Evolutionary conservation across 2,888 invertebrate genomes (phyloP), one percentile per base, ranked within the genome.

Genomic region (Tortrix viridana): DNA sequence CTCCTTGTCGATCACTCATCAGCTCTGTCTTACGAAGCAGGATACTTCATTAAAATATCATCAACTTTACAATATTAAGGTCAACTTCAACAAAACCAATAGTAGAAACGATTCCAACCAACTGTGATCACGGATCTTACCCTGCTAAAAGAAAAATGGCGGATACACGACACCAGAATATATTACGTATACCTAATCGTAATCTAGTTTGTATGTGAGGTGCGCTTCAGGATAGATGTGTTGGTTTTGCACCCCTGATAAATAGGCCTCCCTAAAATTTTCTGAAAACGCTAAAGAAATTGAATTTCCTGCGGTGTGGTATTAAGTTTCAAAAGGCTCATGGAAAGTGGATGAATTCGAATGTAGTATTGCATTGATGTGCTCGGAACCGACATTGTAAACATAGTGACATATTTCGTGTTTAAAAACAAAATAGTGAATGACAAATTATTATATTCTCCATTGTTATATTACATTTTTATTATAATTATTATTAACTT

Each of bases 101-200:
- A 41, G 7, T n/a, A 14, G 14, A 44, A 48, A 55, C 32, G 6
- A 38, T 37, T 43, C 38, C 3, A 23, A 47, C 23, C 5, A 41
- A 16, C n/a, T 14, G 38, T 9, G 48, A 38, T 5, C 41, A 1
- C 1, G 18, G 38, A 49, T 76, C 74, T 76, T 72, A 74, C 73
- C 71, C 74, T 32, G 76, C 75, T 81, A 81, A 85, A 84, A 83
- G 86, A 88, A 86, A 89, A 88, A 89, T 87, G 84, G 87, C 79
- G 79, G 69, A 81, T 81, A 83, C 78, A 86, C 86, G 87, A 87
- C 85, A 85, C 79, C 79, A 79, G 86, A 88, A 89, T 89, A 89
- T 84, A 88, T 88, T 84, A 89, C 80, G n/a, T n/a, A 83, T 18
- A 50, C 50, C 56, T 84, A 88, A 88, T 88, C 86, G 83, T 74